phyloP scores from a whole-genome alignment of 2,113 vertebrate genomes.

The Scortum barcoo region DNA sequence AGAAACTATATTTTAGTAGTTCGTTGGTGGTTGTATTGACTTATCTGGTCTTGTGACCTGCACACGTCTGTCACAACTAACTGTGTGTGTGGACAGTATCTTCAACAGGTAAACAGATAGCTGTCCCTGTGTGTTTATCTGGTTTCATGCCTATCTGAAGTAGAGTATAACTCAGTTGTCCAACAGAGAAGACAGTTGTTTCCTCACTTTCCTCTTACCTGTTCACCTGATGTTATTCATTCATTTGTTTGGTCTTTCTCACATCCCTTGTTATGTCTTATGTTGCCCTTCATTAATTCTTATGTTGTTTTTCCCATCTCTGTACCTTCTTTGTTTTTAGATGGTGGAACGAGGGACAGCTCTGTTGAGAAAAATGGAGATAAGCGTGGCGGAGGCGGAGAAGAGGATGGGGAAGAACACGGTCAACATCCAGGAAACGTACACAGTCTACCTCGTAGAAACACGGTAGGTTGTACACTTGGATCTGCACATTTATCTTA shows the following conservation, averaged over 20 bases:
- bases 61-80: constrained; percentile 15
- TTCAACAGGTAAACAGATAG: background rate
- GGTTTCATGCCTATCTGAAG: background rate
- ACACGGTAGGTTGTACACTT: constrained; percentile 83
- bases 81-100: background rate
- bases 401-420: constrained; percentile 93
- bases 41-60: constrained; percentile 51
- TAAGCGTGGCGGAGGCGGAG: constrained; percentile 92
- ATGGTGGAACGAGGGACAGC: constrained; percentile 88
- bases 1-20: background rate
- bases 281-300: background rate
- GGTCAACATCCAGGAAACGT: constrained; percentile 94
- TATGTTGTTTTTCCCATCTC: background rate
- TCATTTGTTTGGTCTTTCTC: background rate
- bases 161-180: too few relatives aligned
- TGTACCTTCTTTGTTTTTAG: constrained; percentile 57
- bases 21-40: background rate
- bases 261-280: background rate
- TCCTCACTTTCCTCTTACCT: background rate
- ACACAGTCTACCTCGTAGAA: constrained; percentile 95
- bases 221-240: background rate
- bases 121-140: background rate
- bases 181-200: background rate
- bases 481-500: background rate
- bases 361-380: constrained; percentile 91